A percentile compares a stretch with the other conserved stretches of the same genome.
These are phyloP conservation scores for Capreolus pygargus DNA, from an alignment of 2,113 vertebrate genomes.

Conservation along the genomic window DNA sequence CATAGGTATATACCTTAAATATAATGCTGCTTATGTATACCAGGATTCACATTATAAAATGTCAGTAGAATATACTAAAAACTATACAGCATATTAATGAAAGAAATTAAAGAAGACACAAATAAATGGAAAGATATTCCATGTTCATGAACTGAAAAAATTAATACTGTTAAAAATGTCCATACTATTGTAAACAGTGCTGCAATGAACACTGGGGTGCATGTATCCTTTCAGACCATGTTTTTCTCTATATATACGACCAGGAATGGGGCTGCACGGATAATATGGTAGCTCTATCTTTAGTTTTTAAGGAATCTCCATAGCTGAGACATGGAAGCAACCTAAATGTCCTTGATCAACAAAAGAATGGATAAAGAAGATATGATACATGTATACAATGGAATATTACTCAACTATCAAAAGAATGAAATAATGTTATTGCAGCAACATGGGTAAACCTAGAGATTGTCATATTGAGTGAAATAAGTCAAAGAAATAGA, in stretches of 20 bases:
- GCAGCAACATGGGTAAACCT: not conserved
- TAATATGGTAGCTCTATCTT: not conserved
- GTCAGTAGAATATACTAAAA: not conserved
- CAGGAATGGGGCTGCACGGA: not conserved
- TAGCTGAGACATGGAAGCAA: not conserved
- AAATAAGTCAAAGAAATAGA: not conserved
- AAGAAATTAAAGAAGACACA: not conserved
- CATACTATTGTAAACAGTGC: not conserved
- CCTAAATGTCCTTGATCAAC: not conserved
- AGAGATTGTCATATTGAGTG: not conserved
- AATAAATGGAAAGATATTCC: not conserved
- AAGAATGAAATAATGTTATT: not conserved
- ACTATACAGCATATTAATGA: not conserved
- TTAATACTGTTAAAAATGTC: not conserved
- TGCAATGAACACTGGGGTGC: not conserved
- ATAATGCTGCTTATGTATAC: not conserved
- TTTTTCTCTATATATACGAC: not conserved
- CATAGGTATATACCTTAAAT: not conserved
- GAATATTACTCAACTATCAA: not conserved
- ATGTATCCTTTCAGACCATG: not conserved
- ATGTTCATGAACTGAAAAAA: not conserved
- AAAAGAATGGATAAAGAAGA: not conserved
- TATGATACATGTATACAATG: not conserved
- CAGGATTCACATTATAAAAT: not conserved
- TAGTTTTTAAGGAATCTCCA: not conserved